Evolutionary conservation across 2,888 invertebrate genomes (phyloP).

Genomic region (Caenorhabditis doughertyi): DNA sequence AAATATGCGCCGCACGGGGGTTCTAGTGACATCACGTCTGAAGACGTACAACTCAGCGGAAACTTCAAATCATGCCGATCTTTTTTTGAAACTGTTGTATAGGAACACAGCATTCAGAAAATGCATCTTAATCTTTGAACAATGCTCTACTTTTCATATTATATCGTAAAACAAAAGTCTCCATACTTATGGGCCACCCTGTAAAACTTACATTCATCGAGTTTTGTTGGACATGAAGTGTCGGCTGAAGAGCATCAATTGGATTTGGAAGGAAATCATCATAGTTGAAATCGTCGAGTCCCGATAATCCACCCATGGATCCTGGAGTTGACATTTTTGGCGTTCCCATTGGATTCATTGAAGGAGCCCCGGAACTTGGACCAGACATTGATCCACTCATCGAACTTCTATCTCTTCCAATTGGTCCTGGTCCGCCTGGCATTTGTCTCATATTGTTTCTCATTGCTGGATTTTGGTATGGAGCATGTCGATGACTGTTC

Average conservation of each 20-base stretch:
- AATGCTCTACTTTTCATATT: no score
- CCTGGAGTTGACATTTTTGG: slow-evolving; percentile 46
- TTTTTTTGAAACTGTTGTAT: no score
- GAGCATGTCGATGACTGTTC: slow-evolving; percentile 55
- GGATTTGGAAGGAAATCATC: slow-evolving; percentile 76
- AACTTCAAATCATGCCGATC: no score
- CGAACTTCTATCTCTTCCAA: slow-evolving; percentile 52
- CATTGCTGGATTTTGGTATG: slow-evolving; percentile 62
- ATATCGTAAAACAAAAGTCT: no score
- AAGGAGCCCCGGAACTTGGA: slow-evolving; percentile 18
- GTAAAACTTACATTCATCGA: slow-evolving; percentile 21
- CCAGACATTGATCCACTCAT: slow-evolving; percentile 58
- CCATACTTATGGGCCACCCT: no score
- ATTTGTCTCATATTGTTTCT: slow-evolving; percentile 53
- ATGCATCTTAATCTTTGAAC: no score
- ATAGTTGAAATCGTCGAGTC: slow-evolving; percentile 55
- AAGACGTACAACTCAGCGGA: no score
- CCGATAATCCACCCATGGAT: slow-evolving; percentile 35
- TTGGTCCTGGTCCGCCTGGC: slow-evolving; percentile 34
- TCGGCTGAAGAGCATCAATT: slow-evolving; percentile 64
- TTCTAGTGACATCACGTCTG: no score
- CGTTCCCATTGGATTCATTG: slow-evolving; percentile 58
- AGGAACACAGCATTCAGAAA: no score
- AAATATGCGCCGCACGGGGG: no score
- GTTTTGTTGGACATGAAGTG: slow-evolving; percentile 11